Percentiles rank a stretch among this genome's conserved stretches.
Evolutionary conservation across 1,140 invertebrate genomes (phyloP).

Genomic region (Tetragnatha versicolor): DNA sequence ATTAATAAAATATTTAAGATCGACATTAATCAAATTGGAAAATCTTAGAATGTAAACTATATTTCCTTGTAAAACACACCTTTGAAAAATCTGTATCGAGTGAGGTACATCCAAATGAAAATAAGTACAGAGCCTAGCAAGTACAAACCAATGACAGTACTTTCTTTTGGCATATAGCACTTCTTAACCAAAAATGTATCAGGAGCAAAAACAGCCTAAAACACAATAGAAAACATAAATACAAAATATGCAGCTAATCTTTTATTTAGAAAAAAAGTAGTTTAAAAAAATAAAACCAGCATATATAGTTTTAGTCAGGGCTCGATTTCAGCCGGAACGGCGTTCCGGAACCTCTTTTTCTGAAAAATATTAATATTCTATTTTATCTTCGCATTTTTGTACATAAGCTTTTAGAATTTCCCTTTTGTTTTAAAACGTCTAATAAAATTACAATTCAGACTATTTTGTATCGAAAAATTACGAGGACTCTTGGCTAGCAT

Average conservation of each 20-base stretch:
- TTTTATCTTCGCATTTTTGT: too few relatives aligned
- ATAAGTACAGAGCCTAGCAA: conserved; percentile 54
- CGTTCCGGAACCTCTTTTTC: too few relatives aligned
- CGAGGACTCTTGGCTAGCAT: too few relatives aligned
- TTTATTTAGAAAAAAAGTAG: conserved; percentile 3
- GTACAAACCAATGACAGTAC: conserved; percentile 68
- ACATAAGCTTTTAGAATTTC: too few relatives aligned
- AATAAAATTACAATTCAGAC: too few relatives aligned
- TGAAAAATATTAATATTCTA: too few relatives aligned
- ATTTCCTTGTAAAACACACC: conserved; percentile 35
- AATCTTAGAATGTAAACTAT: conserved; percentile 10
- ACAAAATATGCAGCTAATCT: background rate
- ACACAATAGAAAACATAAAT: background rate
- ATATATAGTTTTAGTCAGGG: background rate
- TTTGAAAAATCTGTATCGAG: conserved; percentile 43
- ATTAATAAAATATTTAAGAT: too few relatives aligned
- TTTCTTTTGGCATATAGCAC: conserved; percentile 79
- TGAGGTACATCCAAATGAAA: conserved; percentile 53
- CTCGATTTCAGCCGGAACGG: too few relatives aligned
- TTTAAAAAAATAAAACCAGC: background rate
- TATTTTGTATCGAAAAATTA: too few relatives aligned
- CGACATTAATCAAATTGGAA: too few relatives aligned
- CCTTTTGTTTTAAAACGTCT: too few relatives aligned
- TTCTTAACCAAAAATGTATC: conserved; percentile 74
- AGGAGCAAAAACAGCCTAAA: conserved; percentile 72